phyloP scores from a whole-genome alignment of 2,797 vertebrate genomes.

The Prunella strophiata region DNA sequence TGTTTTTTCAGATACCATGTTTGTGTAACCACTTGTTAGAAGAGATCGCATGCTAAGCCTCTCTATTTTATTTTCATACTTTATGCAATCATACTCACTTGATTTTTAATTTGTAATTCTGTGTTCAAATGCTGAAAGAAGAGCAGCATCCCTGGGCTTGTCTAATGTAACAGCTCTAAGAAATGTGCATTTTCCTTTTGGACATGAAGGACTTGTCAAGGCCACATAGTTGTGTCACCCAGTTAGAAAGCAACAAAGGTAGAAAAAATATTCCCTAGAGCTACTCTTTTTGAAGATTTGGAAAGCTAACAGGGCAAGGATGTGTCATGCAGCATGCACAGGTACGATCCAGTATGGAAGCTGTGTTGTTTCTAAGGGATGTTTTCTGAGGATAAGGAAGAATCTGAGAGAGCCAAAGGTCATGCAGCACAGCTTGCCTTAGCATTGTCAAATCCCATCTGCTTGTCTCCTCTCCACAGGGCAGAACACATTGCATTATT shows the following conservation, averaged over 20 bases:
- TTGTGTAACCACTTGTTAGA: conserved; percentile 10
- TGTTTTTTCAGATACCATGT: not conserved
- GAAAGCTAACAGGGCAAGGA: not conserved
- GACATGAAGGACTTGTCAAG: not conserved
- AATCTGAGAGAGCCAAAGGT: conserved; percentile 65
- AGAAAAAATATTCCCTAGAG: not conserved
- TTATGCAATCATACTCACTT: not conserved
- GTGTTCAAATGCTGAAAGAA: not conserved
- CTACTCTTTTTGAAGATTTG: not conserved
- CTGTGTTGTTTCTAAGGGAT: not conserved
- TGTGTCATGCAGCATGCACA: not conserved
- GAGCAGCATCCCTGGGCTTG: not conserved
- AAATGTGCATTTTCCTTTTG: not conserved
- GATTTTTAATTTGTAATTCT: not conserved
- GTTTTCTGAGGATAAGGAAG: conserved; percentile 28
- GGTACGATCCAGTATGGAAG: not conserved
- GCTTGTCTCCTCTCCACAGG: conserved; percentile 69
- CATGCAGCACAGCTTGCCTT: conserved; percentile 24
- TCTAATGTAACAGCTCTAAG: not conserved
- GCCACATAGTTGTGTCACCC: not conserved
- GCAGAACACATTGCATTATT: conserved; percentile 69
- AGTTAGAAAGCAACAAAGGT: not conserved
- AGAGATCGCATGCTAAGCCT: not conserved
- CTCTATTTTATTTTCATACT: not conserved
- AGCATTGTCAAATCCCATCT: conserved; percentile 76